A percentile compares a stretch with the other conserved stretches of the same genome.
These are phyloP conservation scores for Perdita meconis DNA, from an alignment of 2,888 invertebrate species.

Conservation along the genomic window DNA sequence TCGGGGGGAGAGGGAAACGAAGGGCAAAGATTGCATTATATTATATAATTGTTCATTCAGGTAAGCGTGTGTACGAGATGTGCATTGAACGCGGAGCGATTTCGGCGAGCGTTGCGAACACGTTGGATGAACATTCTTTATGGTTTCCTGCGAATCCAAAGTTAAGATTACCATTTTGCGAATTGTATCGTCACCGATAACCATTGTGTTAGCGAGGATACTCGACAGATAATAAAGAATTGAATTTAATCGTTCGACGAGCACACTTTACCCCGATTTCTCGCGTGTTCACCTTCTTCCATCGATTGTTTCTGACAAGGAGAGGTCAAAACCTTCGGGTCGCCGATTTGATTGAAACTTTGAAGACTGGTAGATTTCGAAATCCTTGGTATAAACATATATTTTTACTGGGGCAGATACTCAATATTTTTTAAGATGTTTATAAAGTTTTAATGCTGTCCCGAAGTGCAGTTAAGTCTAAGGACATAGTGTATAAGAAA, in stretches of 20 bases:
- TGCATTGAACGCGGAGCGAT: slow-evolving; percentile 16
- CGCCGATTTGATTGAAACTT: too few species aligned
- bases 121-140: slow-evolving; percentile 66
- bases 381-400: too few species aligned
- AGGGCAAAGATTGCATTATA: slow-evolving; percentile 42
- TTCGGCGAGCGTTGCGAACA: slow-evolving; percentile 28
- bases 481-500: too few species aligned
- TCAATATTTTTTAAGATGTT: too few species aligned
- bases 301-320: too few species aligned
- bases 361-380: too few species aligned
- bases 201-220: slow-evolving; percentile 76
- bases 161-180: slow-evolving; percentile 72
- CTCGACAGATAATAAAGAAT: slow-evolving; percentile 79
- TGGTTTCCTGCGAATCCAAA: slow-evolving; percentile 68
- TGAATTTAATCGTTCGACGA: slow-evolving; percentile 78
- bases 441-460: too few species aligned
- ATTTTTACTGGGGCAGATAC: too few species aligned
- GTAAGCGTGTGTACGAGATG: slow-evolving; percentile 33
- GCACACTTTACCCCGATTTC: slow-evolving; percentile 32
- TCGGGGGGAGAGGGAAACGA: slow-evolving; percentile 5
- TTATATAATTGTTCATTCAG: slow-evolving; percentile 64
- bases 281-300: neutral
- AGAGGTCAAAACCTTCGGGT: too few species aligned
- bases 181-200: slow-evolving; percentile 76
- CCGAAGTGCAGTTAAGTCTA: too few species aligned